Base-by-base conservation (phyloP, 2,113 vertebrate species). In the Ahaetulla prasina region DNA sequence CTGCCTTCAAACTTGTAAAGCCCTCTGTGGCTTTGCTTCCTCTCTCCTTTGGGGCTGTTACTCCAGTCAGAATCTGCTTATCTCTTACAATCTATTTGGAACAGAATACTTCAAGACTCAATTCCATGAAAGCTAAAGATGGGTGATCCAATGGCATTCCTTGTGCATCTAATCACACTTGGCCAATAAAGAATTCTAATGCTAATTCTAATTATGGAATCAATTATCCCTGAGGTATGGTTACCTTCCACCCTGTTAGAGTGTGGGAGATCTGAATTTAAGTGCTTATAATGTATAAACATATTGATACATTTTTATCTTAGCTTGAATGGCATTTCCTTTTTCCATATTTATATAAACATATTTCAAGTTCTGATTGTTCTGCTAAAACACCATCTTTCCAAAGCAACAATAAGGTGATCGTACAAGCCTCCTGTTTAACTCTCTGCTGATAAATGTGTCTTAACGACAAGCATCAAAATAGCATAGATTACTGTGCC, bases 271-370 rank as follows among this genome's bases (percentile, higher is more conserved):
- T 20, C 68, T 2, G 0, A 1, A 39, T 80, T 84, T 55, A 22
- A 50, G 94, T 91, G 22, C 2, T 92, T 68, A n/a, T 16, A 63
- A 63, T 63, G 10, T 63, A 30, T 27, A 60, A 60, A 11, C 7
- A 53, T 16, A 18, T 63, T 52, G 8, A 89, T 47, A 30, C 55
- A 3, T 92, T 92, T 39, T 91, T 30, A 94, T 87, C 11, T 93
- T 43, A 92, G 89, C 12, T 39, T 91, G 35, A 89, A 22, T 27
- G 16, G 22, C 47, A 16, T 39, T 43, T 88, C 27, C n/a, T 57
- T 89, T 80, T 14, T 89, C 63, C 8, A 43, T 22, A 22, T 8
- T 85, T 35, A 50, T 39, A 16, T 7, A 12, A 23, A 12, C 86
- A 1, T 53, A 30, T 87, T 63, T 22, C 63, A 95, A 43, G 3